A percentile compares a stretch with the other conserved stretches of the same genome.
Evolutionary conservation across 2,113 vertebrate genomes (phyloP).

Genomic region (Tachuris rubrigastra): DNA sequence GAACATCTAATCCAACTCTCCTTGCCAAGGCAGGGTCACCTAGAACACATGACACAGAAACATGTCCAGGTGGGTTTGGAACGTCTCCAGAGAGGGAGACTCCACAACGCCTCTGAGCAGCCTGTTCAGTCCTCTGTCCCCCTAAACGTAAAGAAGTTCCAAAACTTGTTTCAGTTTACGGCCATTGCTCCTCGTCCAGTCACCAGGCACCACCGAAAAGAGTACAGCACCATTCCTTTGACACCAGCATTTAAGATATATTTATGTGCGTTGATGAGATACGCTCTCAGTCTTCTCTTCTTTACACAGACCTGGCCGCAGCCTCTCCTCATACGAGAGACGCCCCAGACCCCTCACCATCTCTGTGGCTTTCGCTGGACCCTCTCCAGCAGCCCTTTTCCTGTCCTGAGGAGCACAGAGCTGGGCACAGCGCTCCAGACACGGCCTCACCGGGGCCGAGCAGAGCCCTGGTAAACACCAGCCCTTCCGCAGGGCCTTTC

Average conservation of each 20-base stretch:
- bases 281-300: too few relatives aligned
- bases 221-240: accelerated
- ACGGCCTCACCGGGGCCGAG: too few relatives aligned
- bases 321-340: background rate
- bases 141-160: accelerated
- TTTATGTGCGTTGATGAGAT: accelerated
- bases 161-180: background rate
- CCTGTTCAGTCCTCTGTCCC: background rate
- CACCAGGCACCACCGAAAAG: background rate
- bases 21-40: accelerated
- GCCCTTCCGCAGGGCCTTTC: accelerated
- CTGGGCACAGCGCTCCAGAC: background rate
- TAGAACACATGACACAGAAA: background rate
- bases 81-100: too few relatives aligned
- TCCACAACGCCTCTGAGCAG: background rate
- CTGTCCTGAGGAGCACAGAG: too few relatives aligned
- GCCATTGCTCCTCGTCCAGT: too few relatives aligned
- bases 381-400: background rate
- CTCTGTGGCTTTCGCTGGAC: background rate
- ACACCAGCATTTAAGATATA: accelerated
- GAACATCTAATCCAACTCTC: background rate
- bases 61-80: background rate
- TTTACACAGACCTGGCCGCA: background rate
- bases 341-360: too few relatives aligned
- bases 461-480: accelerated